Evolutionary conservation across 2,888 invertebrate genomes (phyloP), one percentile per base, ranked within the genome.

Genomic region (Branchipolynoe longqiensis): DNA sequence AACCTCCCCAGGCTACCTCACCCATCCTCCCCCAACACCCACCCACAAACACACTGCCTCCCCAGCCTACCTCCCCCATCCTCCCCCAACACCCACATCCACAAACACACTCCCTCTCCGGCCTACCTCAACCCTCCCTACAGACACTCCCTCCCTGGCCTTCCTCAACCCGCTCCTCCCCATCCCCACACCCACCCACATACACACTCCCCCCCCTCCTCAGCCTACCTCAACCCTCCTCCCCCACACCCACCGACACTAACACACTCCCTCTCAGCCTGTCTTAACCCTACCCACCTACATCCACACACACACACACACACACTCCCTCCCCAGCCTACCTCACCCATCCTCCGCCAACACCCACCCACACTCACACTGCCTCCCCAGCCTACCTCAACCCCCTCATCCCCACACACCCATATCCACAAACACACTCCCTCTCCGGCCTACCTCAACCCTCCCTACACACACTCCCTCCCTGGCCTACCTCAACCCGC

Each of bases 391-490:
- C 3, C 22, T n/a, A n/a, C n/a, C n/a, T n/a, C n/a, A n/a, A n/a
- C 8, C 48, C 48, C 8, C 8, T 18, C 48, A 48, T 48, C 18
- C n/a, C 4, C 14, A 58, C n/a, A 58, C 58, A 58, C 58, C 4
- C 18, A 18, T 58, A 58, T 38, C 14, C 8, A 69, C 18, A 36
- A 33, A 69, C 38, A 6, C 22, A 33, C 69, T 36, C 69, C 62
- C 18, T 25, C 28, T 28, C 31, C 31, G 12, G 25, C 62, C 25
- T 25, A 25, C 62, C 25, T 31, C 62, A n/a, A n/a, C 62, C 56
- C 3, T 56, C 56, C 56, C 62, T 25, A 62, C 62, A 25, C 62
- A 62, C 31, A 62, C 62, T n/a, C 56, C 56, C n/a, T n/a, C n/a
- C 25, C 25, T 62, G 25, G 31, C 62, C 25, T 31, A 25, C 62